Conservation (phyloP, 2,797 vertebrate genomes). For the Cyprinella venusta region DNA sequence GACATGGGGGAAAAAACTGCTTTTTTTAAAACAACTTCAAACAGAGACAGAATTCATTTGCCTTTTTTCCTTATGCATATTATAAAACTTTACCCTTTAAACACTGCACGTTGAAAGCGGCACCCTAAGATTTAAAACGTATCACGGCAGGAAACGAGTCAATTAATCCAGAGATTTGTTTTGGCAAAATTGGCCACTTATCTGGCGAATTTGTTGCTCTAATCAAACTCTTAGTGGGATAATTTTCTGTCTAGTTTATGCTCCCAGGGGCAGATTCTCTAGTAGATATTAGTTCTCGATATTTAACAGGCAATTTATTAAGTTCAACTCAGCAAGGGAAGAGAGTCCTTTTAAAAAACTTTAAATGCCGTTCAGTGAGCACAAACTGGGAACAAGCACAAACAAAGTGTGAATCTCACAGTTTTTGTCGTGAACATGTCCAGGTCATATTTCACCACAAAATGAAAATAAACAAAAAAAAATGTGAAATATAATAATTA, state of each 20-base stretch:
- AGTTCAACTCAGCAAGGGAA: constrained; percentile 36
- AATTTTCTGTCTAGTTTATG: constrained; percentile 34
- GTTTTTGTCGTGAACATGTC: not conserved
- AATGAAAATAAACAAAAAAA: not conserved
- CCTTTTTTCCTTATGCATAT: constrained; percentile 31
- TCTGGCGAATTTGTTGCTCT: constrained; percentile 39
- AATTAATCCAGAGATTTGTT: constrained; percentile 50
- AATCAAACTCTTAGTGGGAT: constrained; percentile 50
- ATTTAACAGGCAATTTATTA: constrained; percentile 49
- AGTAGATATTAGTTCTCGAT: constrained; percentile 34
- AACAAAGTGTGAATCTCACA: not conserved
- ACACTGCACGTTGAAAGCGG: constrained; percentile 32
- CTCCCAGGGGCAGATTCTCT: constrained; percentile 28
- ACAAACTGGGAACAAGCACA: not conserved
- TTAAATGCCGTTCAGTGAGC: constrained; percentile 4
- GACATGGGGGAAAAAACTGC: not conserved
- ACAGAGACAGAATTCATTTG: constrained; percentile 22
- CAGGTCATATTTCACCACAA: constrained; percentile 4
- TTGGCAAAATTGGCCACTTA: constrained; percentile 56
- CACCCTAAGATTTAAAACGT: constrained; percentile 33
- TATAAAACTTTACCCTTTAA: constrained; percentile 36
- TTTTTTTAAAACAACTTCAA: constrained; percentile 24
- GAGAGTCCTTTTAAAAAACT: constrained; percentile 27
- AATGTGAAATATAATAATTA: not conserved
- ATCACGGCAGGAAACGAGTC: constrained; percentile 37